Evolutionary conservation across 2,113 vertebrate genomes (phyloP), one percentile per base, ranked within the genome.

Genomic region (Plectropomus leopardus): DNA sequence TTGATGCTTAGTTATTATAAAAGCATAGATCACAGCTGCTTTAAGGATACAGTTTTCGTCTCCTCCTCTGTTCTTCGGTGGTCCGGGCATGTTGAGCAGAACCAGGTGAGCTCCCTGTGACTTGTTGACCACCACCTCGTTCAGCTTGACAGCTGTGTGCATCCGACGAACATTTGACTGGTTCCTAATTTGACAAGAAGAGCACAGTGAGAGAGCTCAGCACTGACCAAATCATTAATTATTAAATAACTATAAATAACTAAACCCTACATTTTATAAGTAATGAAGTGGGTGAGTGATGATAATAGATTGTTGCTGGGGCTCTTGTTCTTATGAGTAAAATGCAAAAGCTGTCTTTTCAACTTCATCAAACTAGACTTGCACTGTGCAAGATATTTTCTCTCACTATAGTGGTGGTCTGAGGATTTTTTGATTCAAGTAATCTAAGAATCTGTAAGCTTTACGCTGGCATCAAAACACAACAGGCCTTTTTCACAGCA

Each of bases 1-100:
- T n/a, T n/a, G n/a, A n/a, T n/a, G n/a, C n/a, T n/a, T n/a, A n/a
- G 13, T 10, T 48, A 19, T 14, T 30, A 34, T 69, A 26, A 26
- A 50, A 45, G 47, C 8, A 64, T 4, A 0, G 6, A 30, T 13
- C 8, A 0, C 0, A 60, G 50, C 57, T n/a, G 54, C 11, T 58
- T 19, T 0, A 88, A 97, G 97, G 98, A 99, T 99, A 99, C 98
- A 99, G 92, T 99, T 99, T 92, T 99, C 97, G 1, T 99, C 97
- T 0, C 98, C 98, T 69, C 97, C 96, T 65, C 94, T 92, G 95
- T 95, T 98, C 82, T 61, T 95, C 0, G 98, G 98, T 0, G 98
- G 98, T 44, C 98, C 98, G 0, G 98, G 98, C 98, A 99, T 99
- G 91, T 99, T 99, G 72, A 99, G 94, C 57, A 99, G 94, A 45